These are phyloP conservation scores for Tetragonula clypearis DNA, from an alignment of 1,140 invertebrate species.

Conservation along the genomic window DNA sequence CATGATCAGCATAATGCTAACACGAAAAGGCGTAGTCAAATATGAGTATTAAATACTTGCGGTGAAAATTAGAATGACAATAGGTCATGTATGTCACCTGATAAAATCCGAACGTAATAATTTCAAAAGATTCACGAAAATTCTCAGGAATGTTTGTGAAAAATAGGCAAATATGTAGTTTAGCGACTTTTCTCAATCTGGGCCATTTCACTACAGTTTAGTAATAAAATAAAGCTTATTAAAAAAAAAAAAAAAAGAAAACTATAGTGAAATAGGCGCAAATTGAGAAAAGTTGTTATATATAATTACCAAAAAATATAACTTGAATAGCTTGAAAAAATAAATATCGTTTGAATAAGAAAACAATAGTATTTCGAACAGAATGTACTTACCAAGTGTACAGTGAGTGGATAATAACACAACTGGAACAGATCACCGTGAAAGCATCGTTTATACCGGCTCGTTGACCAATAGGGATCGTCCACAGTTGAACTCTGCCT, in stretches of 20 bases:
- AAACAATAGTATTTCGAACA: background rate
- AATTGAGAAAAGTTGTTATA: no score
- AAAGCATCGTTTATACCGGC: constrained; percentile 72
- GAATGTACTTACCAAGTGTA: constrained; percentile 74
- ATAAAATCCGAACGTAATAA: background rate
- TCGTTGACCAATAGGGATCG: constrained; percentile 61
- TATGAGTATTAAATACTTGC: background rate
- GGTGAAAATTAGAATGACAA: no score
- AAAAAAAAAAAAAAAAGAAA: background rate
- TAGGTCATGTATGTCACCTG: background rate
- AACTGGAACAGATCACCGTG: constrained; percentile 69
- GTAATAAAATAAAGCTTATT: no score
- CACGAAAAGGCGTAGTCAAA: background rate
- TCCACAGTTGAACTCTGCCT: constrained; percentile 56
- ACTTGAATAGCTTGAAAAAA: background rate
- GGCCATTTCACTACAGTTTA: no score
- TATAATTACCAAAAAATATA: no score
- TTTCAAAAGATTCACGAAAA: background rate
- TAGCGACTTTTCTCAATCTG: no score
- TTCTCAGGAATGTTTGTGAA: background rate
- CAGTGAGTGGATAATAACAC: constrained; percentile 73
- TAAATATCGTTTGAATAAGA: background rate
- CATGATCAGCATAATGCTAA: background rate
- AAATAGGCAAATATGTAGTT: no score
- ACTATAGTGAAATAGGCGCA: no score